Percentiles rank a stretch among this genome's conserved stretches.
phyloP scores from a whole-genome alignment of 2,113 vertebrate genomes.

The Leptodactylus fuscus region DNA sequence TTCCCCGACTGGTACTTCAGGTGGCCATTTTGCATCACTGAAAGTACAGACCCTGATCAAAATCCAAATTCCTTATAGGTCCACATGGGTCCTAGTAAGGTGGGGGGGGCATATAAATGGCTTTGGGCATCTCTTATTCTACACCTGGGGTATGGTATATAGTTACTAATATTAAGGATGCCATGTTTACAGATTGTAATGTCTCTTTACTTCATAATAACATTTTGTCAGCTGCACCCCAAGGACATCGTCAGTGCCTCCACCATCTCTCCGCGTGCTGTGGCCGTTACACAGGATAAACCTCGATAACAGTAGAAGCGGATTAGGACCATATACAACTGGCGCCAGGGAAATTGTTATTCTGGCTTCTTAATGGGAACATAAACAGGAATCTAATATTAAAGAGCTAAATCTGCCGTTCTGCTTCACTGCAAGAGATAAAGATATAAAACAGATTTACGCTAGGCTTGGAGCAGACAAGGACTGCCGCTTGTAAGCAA shows the following conservation, averaged over 20 bases:
- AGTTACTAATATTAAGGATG: neutral
- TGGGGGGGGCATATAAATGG: neutral
- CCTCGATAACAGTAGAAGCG: neutral
- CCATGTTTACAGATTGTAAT: neutral
- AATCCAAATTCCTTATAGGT: too few relatives aligned
- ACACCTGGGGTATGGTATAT: neutral
- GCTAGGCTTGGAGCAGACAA: neutral
- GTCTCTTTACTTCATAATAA: neutral
- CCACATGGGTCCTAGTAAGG: too few relatives aligned
- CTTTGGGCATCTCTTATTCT: neutral
- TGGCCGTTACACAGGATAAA: neutral
- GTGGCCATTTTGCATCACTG: neutral
- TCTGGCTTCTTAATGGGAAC: slow-evolving; percentile 20
- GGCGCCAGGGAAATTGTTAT: neutral
- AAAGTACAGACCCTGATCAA: neutral
- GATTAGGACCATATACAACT: neutral
- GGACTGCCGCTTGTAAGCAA: neutral
- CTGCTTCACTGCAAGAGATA: neutral
- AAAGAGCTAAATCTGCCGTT: slow-evolving; percentile 36
- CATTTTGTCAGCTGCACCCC: neutral
- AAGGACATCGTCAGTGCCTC: neutral
- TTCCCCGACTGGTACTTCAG: neutral
- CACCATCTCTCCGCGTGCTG: neutral
- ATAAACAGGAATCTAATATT: slow-evolving; percentile 34
- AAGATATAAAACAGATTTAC: slow-evolving; percentile 20